phyloP scores from a whole-genome alignment of 2,113 vertebrate species.

The Phyllostomus hastatus region DNA sequence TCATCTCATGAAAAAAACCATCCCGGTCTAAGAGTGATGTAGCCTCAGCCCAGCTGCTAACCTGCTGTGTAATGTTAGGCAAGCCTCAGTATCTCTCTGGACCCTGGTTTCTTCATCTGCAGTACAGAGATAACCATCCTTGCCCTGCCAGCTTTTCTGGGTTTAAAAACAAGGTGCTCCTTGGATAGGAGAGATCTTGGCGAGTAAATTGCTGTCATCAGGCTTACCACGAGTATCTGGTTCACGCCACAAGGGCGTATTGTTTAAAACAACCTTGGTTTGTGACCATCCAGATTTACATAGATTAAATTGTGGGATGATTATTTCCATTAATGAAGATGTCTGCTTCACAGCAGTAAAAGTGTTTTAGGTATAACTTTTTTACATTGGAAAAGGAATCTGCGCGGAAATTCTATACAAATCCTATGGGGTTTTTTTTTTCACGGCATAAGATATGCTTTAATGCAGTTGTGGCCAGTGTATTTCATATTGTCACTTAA shows the following conservation, averaged over 20 bases:
- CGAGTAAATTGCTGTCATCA: not conserved
- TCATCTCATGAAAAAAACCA: not conserved
- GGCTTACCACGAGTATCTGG: not conserved
- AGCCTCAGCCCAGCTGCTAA: not conserved
- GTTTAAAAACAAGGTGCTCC: not conserved
- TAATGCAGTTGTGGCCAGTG: not conserved
- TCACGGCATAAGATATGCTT: not conserved
- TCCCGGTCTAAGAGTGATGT: not conserved
- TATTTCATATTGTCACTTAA: not conserved
- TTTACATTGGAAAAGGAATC: slow-evolving; percentile 16
- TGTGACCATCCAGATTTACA: not conserved
- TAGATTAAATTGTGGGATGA: not conserved
- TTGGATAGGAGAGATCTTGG: not conserved
- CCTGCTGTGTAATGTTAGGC: not conserved
- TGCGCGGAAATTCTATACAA: not conserved
- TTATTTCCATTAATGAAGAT: not conserved
- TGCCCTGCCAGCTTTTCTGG: slow-evolving; percentile 13
- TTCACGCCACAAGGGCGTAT: not conserved
- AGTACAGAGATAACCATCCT: not conserved
- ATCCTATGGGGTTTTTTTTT: not conserved
- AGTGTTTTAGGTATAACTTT: not conserved
- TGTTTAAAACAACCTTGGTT: not conserved
- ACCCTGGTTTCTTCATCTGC: not conserved
- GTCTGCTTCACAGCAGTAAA: not conserved
- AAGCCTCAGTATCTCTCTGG: not conserved